A percentile compares a stretch with the other conserved stretches of the same genome.
Conservation (phyloP, 2,888 invertebrate species). For the Meteorus colon region DNA sequence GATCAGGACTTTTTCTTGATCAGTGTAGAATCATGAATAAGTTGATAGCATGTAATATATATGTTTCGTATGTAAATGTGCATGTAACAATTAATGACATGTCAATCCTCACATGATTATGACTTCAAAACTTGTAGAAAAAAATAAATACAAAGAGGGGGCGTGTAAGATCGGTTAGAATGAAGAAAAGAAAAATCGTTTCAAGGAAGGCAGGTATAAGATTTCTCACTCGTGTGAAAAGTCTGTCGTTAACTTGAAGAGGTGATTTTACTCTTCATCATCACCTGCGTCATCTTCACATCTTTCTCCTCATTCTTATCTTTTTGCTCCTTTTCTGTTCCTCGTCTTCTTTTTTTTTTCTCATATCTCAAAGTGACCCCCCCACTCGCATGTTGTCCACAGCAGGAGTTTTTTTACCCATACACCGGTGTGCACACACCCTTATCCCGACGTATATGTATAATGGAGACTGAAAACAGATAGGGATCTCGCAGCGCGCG, state of each 20-base stretch:
- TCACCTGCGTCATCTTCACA: neutral
- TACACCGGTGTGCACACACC: conserved; percentile 62
- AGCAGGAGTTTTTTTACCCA: conserved; percentile 51
- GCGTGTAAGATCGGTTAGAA: neutral
- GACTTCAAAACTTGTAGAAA: conserved; percentile 20
- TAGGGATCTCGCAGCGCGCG: conserved; percentile 64
- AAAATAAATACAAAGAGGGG: neutral
- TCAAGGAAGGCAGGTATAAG: conserved; percentile 13
- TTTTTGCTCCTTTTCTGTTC: neutral
- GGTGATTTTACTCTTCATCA: neutral
- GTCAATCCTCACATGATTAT: conserved; percentile 5
- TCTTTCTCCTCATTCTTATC: neutral
- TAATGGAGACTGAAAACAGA: conserved; percentile 58
- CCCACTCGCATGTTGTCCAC: conserved; percentile 31
- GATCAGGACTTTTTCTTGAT: neutral
- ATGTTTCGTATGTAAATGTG: neutral
- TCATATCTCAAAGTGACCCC: neutral
- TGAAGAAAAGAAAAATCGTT: neutral
- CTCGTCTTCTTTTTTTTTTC: neutral
- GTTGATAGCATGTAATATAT: neutral
- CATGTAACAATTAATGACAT: neutral
- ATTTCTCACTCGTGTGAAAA: neutral
- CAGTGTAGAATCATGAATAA: neutral
- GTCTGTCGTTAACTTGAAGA: conserved; percentile 6
- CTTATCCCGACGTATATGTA: conserved; percentile 58